phyloP scores from a whole-genome alignment of 2,113 vertebrate genomes.

The Tyrannus savana region DNA sequence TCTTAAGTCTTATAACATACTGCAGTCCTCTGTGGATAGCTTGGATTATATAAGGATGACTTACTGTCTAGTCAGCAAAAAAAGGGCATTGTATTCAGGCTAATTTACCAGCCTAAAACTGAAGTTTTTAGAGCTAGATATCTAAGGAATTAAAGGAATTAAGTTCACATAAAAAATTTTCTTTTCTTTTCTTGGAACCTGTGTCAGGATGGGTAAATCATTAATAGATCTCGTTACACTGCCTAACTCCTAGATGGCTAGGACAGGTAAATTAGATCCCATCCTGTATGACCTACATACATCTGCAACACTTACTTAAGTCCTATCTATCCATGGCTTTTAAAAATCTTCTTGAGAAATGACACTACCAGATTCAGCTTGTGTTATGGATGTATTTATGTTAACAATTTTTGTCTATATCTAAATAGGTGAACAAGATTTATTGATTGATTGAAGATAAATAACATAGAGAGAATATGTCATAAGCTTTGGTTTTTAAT shows the following conservation, averaged over 20 bases:
- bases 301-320: not conserved
- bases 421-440: not conserved
- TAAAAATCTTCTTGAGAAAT: not conserved
- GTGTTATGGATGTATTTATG: not conserved
- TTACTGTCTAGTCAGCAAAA: not conserved
- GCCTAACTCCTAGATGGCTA: not conserved
- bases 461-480: not conserved
- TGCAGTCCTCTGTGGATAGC: not conserved
- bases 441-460: not conserved
- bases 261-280: not conserved
- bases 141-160: not conserved
- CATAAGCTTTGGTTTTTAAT: not conserved
- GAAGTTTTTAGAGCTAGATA: not conserved
- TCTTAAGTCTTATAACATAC: not conserved
- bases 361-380: not conserved
- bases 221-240: not conserved
- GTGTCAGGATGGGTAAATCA: not conserved
- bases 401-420: not conserved
- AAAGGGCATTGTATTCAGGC: not conserved
- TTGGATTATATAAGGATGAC: not conserved
- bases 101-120: not conserved
- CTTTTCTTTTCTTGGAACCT: not conserved
- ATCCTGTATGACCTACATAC: not conserved
- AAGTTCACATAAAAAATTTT: not conserved
- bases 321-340: not conserved